Conservation (phyloP, 2,797 vertebrate species). For the Buceros bicornis region DNA sequence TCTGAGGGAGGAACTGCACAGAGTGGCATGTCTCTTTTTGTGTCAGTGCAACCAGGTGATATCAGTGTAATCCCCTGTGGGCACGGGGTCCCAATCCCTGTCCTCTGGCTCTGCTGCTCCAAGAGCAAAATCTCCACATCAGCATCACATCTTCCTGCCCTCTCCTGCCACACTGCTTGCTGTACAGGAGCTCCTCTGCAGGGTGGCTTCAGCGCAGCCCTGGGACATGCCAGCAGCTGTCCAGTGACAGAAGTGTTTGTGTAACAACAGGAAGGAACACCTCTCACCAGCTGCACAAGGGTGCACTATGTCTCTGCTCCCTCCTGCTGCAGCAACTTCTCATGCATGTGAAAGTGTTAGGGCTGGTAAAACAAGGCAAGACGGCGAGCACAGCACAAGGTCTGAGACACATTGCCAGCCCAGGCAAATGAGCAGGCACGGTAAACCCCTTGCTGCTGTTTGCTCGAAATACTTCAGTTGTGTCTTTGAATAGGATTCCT, state of each 20-base stretch:
- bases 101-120: background rate
- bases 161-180: background rate
- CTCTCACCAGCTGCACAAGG: background rate
- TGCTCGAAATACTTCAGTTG: background rate
- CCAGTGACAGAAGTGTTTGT: background rate
- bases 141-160: fast-evolving
- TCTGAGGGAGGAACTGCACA: background rate
- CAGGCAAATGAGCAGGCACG: background rate
- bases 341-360: background rate
- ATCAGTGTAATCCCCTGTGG: fast-evolving
- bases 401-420: fast-evolving
- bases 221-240: background rate
- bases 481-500: background rate
- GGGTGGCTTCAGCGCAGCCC: background rate
- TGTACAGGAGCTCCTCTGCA: background rate
- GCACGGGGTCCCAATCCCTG: background rate
- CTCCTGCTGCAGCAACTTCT: background rate
- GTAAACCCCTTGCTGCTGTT: background rate
- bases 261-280: fast-evolving
- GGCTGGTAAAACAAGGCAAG: background rate
- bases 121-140: background rate
- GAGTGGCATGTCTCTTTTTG: fast-evolving
- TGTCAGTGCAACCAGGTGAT: background rate
- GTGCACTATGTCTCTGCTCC: fast-evolving
- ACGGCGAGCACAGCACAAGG: fast-evolving